These are phyloP conservation scores for Acanthoscelides obtectus DNA, from an alignment of 2,888 invertebrate species.

Conservation along the genomic window DNA sequence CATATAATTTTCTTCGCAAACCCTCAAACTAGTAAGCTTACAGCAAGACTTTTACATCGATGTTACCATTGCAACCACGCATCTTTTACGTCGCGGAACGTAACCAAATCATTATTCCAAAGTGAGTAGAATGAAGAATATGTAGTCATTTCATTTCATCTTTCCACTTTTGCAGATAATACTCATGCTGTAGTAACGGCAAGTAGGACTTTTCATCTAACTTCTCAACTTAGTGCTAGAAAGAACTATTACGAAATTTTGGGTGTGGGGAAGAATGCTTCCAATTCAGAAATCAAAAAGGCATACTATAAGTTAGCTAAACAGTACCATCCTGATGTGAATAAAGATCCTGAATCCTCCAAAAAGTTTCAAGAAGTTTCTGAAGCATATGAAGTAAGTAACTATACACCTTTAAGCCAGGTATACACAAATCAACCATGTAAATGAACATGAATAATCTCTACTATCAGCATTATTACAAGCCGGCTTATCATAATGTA, in stretches of 20 bases:
- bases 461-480: too few relatives aligned
- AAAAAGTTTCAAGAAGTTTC: slow-evolving; percentile 98
- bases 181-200: slow-evolving; percentile 1
- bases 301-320: slow-evolving; percentile 96
- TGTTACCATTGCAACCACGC: slow-evolving; percentile 51
- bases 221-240: slow-evolving; percentile 48
- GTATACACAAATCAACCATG: too few relatives aligned
- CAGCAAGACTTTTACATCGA: slow-evolving; percentile 52
- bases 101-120: neutral
- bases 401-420: too few relatives aligned
- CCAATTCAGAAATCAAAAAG: slow-evolving; percentile 89
- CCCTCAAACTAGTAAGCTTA: slow-evolving; percentile 50
- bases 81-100: slow-evolving; percentile 20
- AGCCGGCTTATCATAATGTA: too few relatives aligned
- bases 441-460: too few relatives aligned
- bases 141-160: neutral
- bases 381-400: slow-evolving; percentile 92
- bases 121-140: neutral
- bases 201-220: slow-evolving; percentile 55
- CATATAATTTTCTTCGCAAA: slow-evolving; percentile 52
- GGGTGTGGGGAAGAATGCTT: slow-evolving; percentile 84
- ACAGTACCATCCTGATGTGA: slow-evolving; percentile 97
- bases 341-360: slow-evolving; percentile 87
- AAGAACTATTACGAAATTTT: slow-evolving; percentile 90
- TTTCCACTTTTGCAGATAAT: neutral